phyloP scores from a whole-genome alignment of 2,113 vertebrate species.

The Eubucco bourcierii region DNA sequence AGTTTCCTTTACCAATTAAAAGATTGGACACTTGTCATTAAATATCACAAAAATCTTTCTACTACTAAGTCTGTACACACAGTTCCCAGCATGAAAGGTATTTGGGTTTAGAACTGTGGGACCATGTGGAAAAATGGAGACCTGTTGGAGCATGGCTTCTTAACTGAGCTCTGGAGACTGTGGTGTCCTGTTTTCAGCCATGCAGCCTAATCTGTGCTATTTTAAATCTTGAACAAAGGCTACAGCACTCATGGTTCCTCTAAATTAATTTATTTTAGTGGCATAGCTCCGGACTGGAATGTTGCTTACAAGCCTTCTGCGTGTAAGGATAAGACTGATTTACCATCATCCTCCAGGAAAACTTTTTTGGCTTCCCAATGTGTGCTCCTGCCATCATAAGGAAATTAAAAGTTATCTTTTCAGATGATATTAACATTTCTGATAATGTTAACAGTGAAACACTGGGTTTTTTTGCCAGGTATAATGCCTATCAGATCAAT shows the following conservation, averaged over 20 bases:
- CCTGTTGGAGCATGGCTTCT: not conserved
- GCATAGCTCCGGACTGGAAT: not conserved
- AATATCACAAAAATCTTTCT: not conserved
- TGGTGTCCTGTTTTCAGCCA: not conserved
- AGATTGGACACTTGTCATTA: not conserved
- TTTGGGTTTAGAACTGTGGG: not conserved
- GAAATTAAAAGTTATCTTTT: not conserved
- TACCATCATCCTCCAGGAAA: not conserved
- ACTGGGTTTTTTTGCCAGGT: not conserved
- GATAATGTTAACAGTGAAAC: not conserved
- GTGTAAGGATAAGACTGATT: not conserved
- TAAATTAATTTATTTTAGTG: not conserved
- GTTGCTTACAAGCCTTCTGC: not conserved
- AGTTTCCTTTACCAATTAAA: not conserved
- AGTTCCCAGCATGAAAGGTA: not conserved
- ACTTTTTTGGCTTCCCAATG: not conserved
- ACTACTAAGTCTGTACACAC: accelerated
- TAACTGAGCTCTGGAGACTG: not conserved
- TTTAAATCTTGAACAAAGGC: not conserved
- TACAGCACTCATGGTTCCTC: not conserved
- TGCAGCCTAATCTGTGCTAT: not conserved
- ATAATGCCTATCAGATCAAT: too few relatives aligned
- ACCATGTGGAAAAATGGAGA: accelerated
- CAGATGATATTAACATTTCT: too few relatives aligned
- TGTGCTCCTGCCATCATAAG: not conserved